phyloP scores from a whole-genome alignment of 2,888 invertebrate genomes.

The Alsophila aescularia region DNA sequence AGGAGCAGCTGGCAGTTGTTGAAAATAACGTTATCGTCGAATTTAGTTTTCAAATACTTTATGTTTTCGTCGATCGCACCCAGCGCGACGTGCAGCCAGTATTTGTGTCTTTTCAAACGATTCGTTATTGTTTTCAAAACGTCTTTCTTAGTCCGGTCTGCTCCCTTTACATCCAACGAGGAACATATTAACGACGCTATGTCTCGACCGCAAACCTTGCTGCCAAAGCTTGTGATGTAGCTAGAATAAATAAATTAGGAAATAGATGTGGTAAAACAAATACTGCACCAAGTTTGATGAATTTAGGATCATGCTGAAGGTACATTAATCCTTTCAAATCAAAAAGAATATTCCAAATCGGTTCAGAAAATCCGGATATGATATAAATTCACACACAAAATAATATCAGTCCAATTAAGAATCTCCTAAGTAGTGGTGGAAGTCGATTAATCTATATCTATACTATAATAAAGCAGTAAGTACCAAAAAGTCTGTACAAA shows the following conservation, averaged over 20 bases:
- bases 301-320: no score
- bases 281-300: no score
- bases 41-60: conserved; percentile 80
- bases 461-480: no score
- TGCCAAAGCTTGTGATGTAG: conserved; percentile 84
- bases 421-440: no score
- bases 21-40: conserved; percentile 81
- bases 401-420: no score
- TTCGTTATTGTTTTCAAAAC: conserved; percentile 35
- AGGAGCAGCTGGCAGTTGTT: conserved; percentile 86
- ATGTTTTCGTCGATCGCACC: conserved; percentile 85
- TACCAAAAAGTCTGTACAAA: no score
- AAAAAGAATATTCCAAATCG: no score
- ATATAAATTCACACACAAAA: no score
- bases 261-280: no score
- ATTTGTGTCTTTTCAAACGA: conserved; percentile 84
- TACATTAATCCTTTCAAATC: no score
- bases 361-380: no score
- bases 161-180: conserved; percentile 45
- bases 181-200: conserved; percentile 63
- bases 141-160: conserved; percentile 26
- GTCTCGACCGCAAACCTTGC: conserved; percentile 73
- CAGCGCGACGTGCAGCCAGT: conserved; percentile 86
- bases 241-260: conserved; percentile 52
- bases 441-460: no score